phyloP scores from a whole-genome alignment of 2,797 vertebrate genomes.

The Eutrigla gurnardus region DNA sequence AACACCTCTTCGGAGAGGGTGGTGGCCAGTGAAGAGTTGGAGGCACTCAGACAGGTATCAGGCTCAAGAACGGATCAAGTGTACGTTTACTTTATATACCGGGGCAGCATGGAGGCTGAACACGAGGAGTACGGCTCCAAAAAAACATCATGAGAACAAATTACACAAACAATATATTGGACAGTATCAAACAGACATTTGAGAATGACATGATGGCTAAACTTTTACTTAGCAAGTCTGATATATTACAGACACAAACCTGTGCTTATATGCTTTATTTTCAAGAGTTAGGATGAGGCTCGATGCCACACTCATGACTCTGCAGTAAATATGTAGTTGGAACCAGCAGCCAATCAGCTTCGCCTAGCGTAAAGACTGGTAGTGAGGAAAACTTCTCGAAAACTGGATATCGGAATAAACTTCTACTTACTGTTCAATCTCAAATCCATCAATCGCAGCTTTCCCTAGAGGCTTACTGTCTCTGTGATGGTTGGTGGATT shows the following conservation, averaged over 20 bases:
- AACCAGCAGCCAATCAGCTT: not conserved
- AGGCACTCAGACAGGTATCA: constrained; percentile 95
- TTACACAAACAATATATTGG: not conserved
- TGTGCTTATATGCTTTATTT: not conserved
- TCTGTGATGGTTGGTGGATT: constrained; percentile 6
- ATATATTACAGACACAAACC: not conserved
- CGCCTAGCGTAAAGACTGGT: not conserved
- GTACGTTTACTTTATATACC: not conserved
- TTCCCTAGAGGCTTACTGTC: not conserved
- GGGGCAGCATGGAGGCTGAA: not conserved
- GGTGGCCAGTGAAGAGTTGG: constrained; percentile 96
- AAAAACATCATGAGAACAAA: not conserved
- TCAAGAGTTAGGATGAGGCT: not conserved
- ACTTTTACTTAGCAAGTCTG: not conserved
- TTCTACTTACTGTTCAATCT: not conserved
- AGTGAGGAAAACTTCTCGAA: not conserved
- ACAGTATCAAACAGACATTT: not conserved
- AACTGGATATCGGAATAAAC: not conserved
- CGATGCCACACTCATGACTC: not conserved
- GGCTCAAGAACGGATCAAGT: not conserved
- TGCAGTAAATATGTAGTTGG: not conserved
- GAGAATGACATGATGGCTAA: not conserved
- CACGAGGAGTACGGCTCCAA: not conserved
- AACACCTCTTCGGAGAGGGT: constrained; percentile 95
- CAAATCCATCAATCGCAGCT: constrained; percentile 14